These are phyloP conservation scores for Aphodius sticticus DNA, from an alignment of 2,888 invertebrate genomes.

Conservation along the genomic window DNA sequence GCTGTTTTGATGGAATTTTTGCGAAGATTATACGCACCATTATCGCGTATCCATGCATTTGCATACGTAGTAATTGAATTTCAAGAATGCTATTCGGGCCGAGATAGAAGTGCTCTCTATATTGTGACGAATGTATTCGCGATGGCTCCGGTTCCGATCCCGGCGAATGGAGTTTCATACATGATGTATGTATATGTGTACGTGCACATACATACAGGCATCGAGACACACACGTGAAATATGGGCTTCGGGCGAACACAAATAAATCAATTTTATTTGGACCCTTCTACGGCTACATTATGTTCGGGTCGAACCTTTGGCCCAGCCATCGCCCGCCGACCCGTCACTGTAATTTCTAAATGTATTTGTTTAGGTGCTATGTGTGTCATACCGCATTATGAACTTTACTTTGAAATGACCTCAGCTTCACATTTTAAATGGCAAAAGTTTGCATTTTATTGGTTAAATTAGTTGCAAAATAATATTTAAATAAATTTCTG, in stretches of 20 bases:
- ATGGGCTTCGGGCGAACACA: constrained; percentile 23
- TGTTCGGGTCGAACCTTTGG: constrained; percentile 21
- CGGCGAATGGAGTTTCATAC: constrained; percentile 22
- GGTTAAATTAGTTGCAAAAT: too few relatives aligned
- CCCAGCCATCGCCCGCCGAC: background rate
- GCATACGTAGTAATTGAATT: constrained; percentile 38
- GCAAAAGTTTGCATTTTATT: too few relatives aligned
- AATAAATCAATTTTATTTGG: constrained; percentile 27
- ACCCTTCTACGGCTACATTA: constrained; percentile 19
- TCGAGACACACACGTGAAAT: constrained; percentile 20
- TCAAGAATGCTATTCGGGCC: constrained; percentile 38
- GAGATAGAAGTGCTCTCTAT: constrained; percentile 40
- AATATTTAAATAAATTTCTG: too few relatives aligned
- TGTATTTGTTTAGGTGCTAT: constrained; percentile 13
- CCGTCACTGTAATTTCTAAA: constrained; percentile 23
- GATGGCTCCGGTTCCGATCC: constrained; percentile 28
- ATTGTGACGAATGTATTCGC: constrained; percentile 47
- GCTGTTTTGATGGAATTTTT: background rate
- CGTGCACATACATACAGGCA: constrained; percentile 15
- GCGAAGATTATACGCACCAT: background rate
- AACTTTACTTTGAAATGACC: background rate
- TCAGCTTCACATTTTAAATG: too few relatives aligned
- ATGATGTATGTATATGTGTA: constrained; percentile 20
- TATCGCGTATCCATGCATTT: constrained; percentile 28
- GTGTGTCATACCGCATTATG: background rate